Percentiles rank a stretch among this genome's conserved stretches.
phyloP scores from a whole-genome alignment of 2,113 vertebrate species.

The Vulpes lagopus region DNA sequence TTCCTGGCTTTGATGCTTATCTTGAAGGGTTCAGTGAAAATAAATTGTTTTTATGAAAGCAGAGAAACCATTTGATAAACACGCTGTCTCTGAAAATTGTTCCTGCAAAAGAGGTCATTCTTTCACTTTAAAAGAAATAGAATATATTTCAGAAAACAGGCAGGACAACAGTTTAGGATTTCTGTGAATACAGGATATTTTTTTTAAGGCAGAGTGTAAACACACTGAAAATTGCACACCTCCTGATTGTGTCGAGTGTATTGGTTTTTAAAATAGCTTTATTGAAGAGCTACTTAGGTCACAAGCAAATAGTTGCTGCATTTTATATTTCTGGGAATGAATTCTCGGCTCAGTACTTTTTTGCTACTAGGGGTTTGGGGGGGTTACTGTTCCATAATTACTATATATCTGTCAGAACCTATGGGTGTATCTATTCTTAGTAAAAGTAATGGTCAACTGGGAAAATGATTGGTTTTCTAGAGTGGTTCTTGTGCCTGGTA shows the following conservation, averaged over 20 bases:
- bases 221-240: constrained; percentile 83
- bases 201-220: constrained; percentile 85
- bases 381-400: constrained; percentile 63
- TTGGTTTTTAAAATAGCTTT: constrained; percentile 72
- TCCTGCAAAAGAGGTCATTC: constrained; percentile 89
- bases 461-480: constrained; percentile 26
- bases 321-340: constrained; percentile 57
- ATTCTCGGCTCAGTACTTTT: constrained; percentile 53
- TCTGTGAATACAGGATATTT: constrained; percentile 79
- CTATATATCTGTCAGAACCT: constrained; percentile 56
- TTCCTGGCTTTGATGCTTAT: constrained; percentile 88
- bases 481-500: background rate
- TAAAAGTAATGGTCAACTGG: constrained; percentile 20
- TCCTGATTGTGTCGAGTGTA: constrained; percentile 51
- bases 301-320: constrained; percentile 28
- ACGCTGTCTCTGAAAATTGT: constrained; percentile 89
- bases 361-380: background rate
- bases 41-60: constrained; percentile 91
- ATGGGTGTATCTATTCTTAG: constrained; percentile 41
- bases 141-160: constrained; percentile 87
- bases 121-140: constrained; percentile 87
- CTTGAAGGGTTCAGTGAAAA: constrained; percentile 89
- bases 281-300: constrained; percentile 66
- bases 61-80: constrained; percentile 90
- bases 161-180: constrained; percentile 83